Percentiles rank a stretch among this genome's conserved stretches.
Evolutionary conservation across 2,888 invertebrate species (phyloP).

Genomic region (Catocala fraxini): DNA sequence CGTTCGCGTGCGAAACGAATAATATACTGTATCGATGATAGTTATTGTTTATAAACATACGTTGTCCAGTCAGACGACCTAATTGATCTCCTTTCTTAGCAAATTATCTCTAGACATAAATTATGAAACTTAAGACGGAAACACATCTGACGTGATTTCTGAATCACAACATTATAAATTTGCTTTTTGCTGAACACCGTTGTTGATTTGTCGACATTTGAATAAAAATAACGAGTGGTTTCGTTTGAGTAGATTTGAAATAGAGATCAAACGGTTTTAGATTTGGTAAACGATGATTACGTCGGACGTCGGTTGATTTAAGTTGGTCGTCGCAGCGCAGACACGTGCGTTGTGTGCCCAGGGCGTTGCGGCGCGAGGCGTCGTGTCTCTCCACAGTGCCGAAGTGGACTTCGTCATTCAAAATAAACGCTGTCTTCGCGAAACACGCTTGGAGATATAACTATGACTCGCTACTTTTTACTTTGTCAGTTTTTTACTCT

Average conservation of each 20-base stretch:
- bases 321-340: conserved; percentile 43
- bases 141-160: background rate
- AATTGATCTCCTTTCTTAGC: background rate
- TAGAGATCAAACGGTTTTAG: conserved; percentile 77
- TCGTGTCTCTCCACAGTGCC: conserved; percentile 37
- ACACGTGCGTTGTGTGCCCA: conserved; percentile 43
- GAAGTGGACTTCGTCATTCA: conserved; percentile 57
- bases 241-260: conserved; percentile 32
- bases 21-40: conserved; percentile 63
- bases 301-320: conserved; percentile 70
- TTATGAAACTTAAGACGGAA: background rate
- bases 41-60: conserved; percentile 55
- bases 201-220: conserved; percentile 20
- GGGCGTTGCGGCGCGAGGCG: conserved; percentile 41
- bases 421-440: conserved; percentile 72
- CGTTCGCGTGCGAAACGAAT: conserved; percentile 70
- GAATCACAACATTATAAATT: conserved; percentile 4
- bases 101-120: background rate
- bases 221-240: conserved; percentile 36
- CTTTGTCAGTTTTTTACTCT: conserved; percentile 64
- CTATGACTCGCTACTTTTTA: conserved; percentile 65
- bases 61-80: conserved; percentile 1
- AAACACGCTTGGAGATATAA: conserved; percentile 71
- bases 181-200: conserved; percentile 1
- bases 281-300: conserved; percentile 72